Evolutionary conservation across 2,888 invertebrate genomes (phyloP), one percentile per base, ranked within the genome.

Genomic region (Strigamia maritima): DNA sequence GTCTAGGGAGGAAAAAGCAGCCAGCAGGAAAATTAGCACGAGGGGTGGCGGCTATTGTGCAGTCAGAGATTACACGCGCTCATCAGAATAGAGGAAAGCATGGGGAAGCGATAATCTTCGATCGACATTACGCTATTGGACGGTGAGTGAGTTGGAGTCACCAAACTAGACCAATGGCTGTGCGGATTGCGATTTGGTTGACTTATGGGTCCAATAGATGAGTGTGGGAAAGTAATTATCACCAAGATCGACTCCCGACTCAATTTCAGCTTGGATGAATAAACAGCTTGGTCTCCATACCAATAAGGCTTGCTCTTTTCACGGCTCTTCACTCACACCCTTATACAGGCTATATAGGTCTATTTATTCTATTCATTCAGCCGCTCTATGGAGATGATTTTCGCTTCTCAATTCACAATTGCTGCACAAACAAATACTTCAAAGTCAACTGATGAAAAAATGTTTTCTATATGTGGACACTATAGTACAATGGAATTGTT

Each of bases 141-240:
- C 26, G 12, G 70, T 28, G 7, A 26, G 4, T 24, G 14, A 26
- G 16, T 70, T 10, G 26, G 10, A 26, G 26, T 26, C 26, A 70
- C 26, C 14, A 26, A 70, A n/a, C 8, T 16, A 28, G 12, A 12
- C 70, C 70, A 70, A 70, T 70, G 28, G 70, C 12, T 4, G 16
- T 24, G 26, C 0, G 60, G 60, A 12, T 1, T 65, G 10, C 12
- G 10, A 22, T 24, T 65, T 12, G 12, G 14, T 28, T 14, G 26
- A 16, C 16, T 70, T 26, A 12, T 10, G 4, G 16, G 26, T 4
- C 70, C 70, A 70, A 70, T 70, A 10, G 70, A 70, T n/a, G 70
- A 28, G 70, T 70, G 70, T 70, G 70, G 70, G 70, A 70, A 70
- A 70, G 70, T 70, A 70, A 70, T 70, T 70, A 70, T 70, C 70